A percentile compares a stretch with the other conserved stretches of the same genome.
phyloP scores from a whole-genome alignment of 2,113 vertebrate genomes.

The cattle (Bos taurus) region DNA sequence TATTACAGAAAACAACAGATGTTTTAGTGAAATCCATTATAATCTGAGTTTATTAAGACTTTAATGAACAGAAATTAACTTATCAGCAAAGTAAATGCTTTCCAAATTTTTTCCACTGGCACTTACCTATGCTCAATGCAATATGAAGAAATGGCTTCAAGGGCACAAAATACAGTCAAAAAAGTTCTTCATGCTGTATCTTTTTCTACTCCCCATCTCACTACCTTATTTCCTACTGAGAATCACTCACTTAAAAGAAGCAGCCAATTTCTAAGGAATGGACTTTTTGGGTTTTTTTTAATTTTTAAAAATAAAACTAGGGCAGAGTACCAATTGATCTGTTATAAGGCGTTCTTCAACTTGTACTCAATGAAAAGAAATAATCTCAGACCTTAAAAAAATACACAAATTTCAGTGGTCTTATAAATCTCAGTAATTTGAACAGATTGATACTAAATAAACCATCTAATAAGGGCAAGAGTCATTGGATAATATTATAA shows the following conservation, averaged over 20 bases:
- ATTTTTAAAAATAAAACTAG: background rate
- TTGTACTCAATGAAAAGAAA: conserved; percentile 1
- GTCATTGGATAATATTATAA: background rate
- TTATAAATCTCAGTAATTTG: conserved; percentile 16
- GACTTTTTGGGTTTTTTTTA: background rate
- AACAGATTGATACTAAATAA: background rate
- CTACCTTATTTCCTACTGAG: background rate
- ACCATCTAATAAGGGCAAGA: background rate
- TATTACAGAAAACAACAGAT: conserved; percentile 21
- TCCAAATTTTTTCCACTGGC: conserved; percentile 26
- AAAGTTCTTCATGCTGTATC: background rate
- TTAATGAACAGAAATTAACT: background rate
- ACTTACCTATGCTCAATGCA: conserved; percentile 72
- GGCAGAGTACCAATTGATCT: background rate
- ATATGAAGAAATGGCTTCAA: conserved; percentile 51
- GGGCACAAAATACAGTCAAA: background rate
- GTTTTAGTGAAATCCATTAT: conserved; percentile 45
- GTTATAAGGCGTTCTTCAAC: background rate
- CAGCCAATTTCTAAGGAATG: background rate
- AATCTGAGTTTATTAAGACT: conserved; percentile 47
- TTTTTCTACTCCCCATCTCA: background rate
- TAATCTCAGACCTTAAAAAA: background rate
- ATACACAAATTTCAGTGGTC: background rate
- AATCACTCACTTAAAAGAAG: background rate
- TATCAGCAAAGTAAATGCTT: conserved; percentile 46